Conservation (phyloP, 2,113 vertebrate genomes). For the Megalops atlanticus region DNA sequence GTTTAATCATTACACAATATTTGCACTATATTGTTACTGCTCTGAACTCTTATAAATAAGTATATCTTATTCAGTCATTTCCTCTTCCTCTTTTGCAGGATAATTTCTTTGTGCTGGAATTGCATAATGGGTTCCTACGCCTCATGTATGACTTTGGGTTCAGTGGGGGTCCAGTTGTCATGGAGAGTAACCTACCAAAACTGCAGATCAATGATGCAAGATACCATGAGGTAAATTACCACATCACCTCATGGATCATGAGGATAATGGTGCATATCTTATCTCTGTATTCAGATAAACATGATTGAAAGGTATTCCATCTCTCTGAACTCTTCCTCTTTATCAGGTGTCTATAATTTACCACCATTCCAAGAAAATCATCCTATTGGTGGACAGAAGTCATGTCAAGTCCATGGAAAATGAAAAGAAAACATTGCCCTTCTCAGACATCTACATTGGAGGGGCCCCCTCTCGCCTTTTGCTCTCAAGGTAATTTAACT, state of each 20-base stretch:
- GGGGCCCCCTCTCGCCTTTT: constrained; percentile 83
- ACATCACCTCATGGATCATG: neutral
- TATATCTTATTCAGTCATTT: neutral
- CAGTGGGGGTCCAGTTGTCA: constrained; percentile 74
- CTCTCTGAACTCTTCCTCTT: constrained; percentile 29
- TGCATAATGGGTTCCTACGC: constrained; percentile 84
- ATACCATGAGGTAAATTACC: constrained; percentile 87
- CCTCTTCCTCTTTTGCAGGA: constrained; percentile 67
- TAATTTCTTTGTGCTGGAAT: constrained; percentile 88
- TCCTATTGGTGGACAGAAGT: constrained; percentile 90
- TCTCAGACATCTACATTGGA: constrained; percentile 92
- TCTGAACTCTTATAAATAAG: neutral
- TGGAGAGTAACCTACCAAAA: constrained; percentile 82
- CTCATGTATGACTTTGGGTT: constrained; percentile 93
- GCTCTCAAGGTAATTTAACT: constrained; percentile 69
- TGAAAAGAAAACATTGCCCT: constrained; percentile 86
- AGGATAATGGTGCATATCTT: too few species aligned
- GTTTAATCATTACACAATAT: too few species aligned
- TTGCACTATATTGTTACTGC: neutral
- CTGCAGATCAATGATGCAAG: constrained; percentile 90
- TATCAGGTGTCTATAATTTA: constrained; percentile 94
- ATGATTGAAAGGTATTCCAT: too few species aligned
- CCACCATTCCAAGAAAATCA: constrained; percentile 95
- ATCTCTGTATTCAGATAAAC: too few species aligned
- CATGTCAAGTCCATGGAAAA: constrained; percentile 92